Evolutionary conservation across 2,888 invertebrate species (phyloP).

Genomic region (Leptothorax acervorum): DNA sequence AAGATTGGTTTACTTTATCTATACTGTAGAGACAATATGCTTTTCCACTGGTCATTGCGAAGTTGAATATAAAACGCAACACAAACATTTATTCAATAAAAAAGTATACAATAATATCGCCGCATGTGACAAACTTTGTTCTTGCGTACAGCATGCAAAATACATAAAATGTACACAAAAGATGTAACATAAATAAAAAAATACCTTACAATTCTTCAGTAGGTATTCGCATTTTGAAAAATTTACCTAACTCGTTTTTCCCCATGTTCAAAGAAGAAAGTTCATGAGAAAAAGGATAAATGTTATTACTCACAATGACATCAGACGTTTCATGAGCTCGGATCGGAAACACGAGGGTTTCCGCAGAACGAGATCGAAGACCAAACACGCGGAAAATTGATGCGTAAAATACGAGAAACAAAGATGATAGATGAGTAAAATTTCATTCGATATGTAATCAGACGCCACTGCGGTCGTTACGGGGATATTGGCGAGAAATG

Average conservation of each 20-base stretch:
- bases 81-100: conserved; percentile 9
- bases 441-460: conserved; percentile 48
- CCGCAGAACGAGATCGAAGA: conserved; percentile 18
- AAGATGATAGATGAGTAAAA: conserved; percentile 36
- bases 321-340: conserved; percentile 22
- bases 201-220: not conserved
- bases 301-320: conserved; percentile 52
- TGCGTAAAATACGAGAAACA: conserved; percentile 46
- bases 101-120: conserved; percentile 14
- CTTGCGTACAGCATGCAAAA: not conserved
- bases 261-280: not conserved
- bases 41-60: conserved; percentile 16
- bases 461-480: not conserved
- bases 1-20: not conserved
- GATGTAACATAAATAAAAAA: conserved; percentile 7
- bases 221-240: not conserved
- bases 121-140: not conserved
- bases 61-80: conserved; percentile 20
- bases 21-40: not conserved
- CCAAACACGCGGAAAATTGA: conserved; percentile 43
- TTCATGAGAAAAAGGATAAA: conserved; percentile 31
- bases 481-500: conserved; percentile 11
- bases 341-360: conserved; percentile 9
- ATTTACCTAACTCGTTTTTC: not conserved
- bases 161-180: conserved; percentile 3